Evolutionary conservation across 2,797 vertebrate genomes (phyloP).

Genomic region (Onychomys torridus): DNA sequence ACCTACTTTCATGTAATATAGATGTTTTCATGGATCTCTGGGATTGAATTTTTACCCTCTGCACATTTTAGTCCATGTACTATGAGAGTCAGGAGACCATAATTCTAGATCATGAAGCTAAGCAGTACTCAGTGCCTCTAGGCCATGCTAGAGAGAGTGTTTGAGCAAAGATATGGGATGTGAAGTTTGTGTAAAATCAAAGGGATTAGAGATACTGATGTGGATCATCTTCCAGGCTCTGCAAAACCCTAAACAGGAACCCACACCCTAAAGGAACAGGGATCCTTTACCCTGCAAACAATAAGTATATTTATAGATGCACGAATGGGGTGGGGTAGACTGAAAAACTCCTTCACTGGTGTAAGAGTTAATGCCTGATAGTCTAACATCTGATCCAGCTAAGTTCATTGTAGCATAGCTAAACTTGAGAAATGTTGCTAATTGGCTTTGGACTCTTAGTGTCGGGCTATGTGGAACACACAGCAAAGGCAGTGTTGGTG

Average conservation of each 20-base stretch:
- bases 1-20: constrained; percentile 13
- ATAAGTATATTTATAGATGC: neutral
- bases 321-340: too few relatives aligned
- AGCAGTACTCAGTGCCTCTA: constrained; percentile 13
- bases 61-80: neutral
- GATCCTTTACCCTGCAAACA: neutral
- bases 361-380: neutral
- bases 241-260: neutral
- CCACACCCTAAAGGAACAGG: neutral
- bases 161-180: constrained; percentile 53
- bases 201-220: constrained; percentile 32
- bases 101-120: constrained; percentile 52
- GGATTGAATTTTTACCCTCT: constrained; percentile 23
- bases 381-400: neutral
- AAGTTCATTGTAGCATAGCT: neutral
- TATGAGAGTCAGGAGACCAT: neutral
- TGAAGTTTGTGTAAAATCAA: constrained; percentile 48
- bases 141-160: constrained; percentile 55
- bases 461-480: neutral
- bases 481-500: neutral
- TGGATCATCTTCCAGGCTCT: neutral
- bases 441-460: neutral
- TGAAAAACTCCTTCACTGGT: neutral
- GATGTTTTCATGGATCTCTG: constrained; percentile 29
- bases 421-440: neutral